These are phyloP conservation scores for Anguilla obscura DNA, from an alignment of 2,797 vertebrate species.

Conservation along the genomic window DNA sequence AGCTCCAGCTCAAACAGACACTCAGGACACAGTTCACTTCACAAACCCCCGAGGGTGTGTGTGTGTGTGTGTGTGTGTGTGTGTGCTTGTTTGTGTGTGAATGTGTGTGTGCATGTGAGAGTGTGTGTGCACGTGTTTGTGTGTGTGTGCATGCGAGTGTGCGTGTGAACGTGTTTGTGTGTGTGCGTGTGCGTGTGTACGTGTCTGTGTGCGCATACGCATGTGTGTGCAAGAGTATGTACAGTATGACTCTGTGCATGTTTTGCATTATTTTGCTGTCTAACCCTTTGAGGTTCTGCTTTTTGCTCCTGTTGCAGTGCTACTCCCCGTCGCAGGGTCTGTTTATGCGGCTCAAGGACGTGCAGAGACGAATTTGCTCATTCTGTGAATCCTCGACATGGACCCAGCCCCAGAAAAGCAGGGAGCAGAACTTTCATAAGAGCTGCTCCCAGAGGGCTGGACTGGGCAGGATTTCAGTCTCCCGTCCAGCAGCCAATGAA, in stretches of 20 bases:
- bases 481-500: not conserved
- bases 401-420: slow-evolving; percentile 10
- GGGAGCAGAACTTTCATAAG: not conserved
- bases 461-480: slow-evolving; percentile 2
- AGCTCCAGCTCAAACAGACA: slow-evolving; percentile 18
- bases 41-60: slow-evolving; percentile 21
- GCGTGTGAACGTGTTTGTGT: not conserved
- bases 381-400: slow-evolving; percentile 26
- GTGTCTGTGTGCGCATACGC: slow-evolving; percentile 23
- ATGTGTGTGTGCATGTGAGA: not conserved
- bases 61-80: not conserved
- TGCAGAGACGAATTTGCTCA: not conserved
- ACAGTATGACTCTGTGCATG: not conserved
- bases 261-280: not conserved
- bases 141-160: not conserved
- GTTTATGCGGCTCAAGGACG: slow-evolving; percentile 16
- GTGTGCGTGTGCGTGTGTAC: not conserved
- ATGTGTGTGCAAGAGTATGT: slow-evolving; percentile 34
- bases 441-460: not conserved
- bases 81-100: not conserved
- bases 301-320: not conserved
- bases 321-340: not conserved
- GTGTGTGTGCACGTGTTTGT: not conserved
- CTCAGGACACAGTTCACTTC: slow-evolving; percentile 20
- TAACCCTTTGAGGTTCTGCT: not conserved